Conservation (phyloP, 2,888 invertebrate genomes). For the Thysanoteuthis rhombus region DNA sequence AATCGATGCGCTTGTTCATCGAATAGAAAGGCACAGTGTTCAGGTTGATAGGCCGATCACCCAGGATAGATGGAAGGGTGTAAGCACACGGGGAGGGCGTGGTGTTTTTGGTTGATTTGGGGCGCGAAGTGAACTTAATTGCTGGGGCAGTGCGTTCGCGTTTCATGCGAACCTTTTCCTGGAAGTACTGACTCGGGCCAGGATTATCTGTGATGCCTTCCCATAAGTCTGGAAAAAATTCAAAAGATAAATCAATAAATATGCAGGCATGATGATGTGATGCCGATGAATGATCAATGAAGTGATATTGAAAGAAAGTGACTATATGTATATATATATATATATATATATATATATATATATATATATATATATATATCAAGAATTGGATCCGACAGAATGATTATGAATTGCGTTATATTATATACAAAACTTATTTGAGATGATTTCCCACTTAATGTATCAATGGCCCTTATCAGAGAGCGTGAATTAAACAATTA, state of each 20-base stretch:
- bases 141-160: conserved; percentile 22
- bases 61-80: not conserved
- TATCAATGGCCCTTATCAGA: too few species aligned
- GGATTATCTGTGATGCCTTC: conserved; percentile 20
- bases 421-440: too few species aligned
- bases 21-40: not conserved
- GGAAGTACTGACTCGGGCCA: not conserved
- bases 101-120: not conserved
- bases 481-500: too few species aligned
- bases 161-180: not conserved
- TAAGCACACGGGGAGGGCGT: not conserved
- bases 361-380: too few species aligned
- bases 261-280: too few species aligned
- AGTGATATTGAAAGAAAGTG: too few species aligned
- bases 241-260: not conserved
- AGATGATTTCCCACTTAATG: too few species aligned
- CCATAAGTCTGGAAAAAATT: conserved; percentile 17
- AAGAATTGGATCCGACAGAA: too few species aligned
- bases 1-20: not conserved
- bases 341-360: too few species aligned
- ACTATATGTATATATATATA: too few species aligned
- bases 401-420: too few species aligned
- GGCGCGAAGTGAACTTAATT: not conserved
- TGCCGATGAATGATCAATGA: too few species aligned
- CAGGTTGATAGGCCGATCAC: not conserved